Evolutionary conservation across 1,140 invertebrate species (phyloP), one percentile per base, ranked within the genome.

Genomic region (Camponotus pennsylvanicus): DNA sequence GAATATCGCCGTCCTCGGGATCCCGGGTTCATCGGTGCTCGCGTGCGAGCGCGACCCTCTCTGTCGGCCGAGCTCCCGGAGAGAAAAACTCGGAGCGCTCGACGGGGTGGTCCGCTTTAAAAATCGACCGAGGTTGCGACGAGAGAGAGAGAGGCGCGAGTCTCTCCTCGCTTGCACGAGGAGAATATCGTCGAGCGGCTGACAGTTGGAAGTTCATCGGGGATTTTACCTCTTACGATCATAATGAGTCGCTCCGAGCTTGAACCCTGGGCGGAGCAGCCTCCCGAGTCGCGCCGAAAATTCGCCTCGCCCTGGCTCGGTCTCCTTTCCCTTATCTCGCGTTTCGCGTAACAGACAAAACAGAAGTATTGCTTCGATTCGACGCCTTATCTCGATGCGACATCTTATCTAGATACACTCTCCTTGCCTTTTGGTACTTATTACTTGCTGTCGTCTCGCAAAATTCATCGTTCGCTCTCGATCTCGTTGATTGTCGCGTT

Each of bases 261-360:
- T 75, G 34, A 57, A 34, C 52, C 73, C 27, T 27, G 73, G 55
- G 55, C 21, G 55, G 37, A 42, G 40, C 59, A 11, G 15, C 40
- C 75, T 67, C 66, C n/a, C n/a, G 18, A 52, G 11, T 67, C n/a
- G n/a, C n/a, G 66, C 66, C 66, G 66, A 18, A 9, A 42, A n/a
- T n/a, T 7, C 27, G 59, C 75, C 75, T 77, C 59, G 57, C 40
- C 57, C 55, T 42, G 55, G 4, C 6, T 4, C 40, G 0, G 0
- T 49, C 75, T 13, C 6, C 18, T 21, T 21, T 21, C 52, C 45
- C 6, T 42, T 49, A 11, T 55, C 8, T 32, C 45, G 21, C 52
- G 18, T n/a, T 18, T 57, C 18, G 3, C 52, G 71, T 37, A 15
- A 52, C 4, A 52, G 13, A 52, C 49, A 15, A 52, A 55, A 7